A percentile compares a stretch with the other conserved stretches of the same genome.
phyloP scores from a whole-genome alignment of 2,888 invertebrate genomes.

The Dioctria rufipes region DNA sequence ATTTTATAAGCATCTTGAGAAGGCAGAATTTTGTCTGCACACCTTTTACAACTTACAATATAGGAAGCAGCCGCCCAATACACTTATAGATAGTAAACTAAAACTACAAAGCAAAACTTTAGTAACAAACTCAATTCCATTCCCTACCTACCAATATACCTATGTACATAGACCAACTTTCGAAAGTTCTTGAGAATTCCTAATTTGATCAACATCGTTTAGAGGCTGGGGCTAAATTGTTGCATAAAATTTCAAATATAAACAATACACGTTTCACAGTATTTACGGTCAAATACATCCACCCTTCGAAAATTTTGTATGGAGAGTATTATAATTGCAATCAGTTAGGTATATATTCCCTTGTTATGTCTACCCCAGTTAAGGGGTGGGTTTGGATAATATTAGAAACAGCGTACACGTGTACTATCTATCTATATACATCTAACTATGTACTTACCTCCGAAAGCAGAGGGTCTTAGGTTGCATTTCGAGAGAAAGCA shows the following conservation, averaged over 20 bases:
- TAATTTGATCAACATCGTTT: neutral
- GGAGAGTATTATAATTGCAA: neutral
- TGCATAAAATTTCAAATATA: neutral
- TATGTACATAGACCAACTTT: neutral
- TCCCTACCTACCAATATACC: too few species aligned
- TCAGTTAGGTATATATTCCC: neutral
- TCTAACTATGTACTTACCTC: too few species aligned
- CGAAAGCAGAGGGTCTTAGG: neutral
- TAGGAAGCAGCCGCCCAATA: too few species aligned
- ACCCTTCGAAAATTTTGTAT: neutral
- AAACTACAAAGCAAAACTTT: too few species aligned
- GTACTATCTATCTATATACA: neutral
- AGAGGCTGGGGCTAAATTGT: neutral
- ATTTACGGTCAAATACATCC: neutral
- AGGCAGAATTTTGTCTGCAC: neutral
- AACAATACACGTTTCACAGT: neutral
- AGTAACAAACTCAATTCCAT: too few species aligned
- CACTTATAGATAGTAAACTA: too few species aligned
- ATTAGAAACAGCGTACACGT: constrained; percentile 7
- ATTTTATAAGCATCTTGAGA: neutral
- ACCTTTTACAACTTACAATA: too few species aligned
- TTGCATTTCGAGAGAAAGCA: neutral
- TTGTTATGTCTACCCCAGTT: neutral
- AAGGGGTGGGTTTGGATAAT: neutral
- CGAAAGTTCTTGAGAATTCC: neutral